A percentile compares a stretch with the other conserved stretches of the same genome.
Conservation (phyloP, 2,113 vertebrate genomes). For the pig (Sus scrofa) region DNA sequence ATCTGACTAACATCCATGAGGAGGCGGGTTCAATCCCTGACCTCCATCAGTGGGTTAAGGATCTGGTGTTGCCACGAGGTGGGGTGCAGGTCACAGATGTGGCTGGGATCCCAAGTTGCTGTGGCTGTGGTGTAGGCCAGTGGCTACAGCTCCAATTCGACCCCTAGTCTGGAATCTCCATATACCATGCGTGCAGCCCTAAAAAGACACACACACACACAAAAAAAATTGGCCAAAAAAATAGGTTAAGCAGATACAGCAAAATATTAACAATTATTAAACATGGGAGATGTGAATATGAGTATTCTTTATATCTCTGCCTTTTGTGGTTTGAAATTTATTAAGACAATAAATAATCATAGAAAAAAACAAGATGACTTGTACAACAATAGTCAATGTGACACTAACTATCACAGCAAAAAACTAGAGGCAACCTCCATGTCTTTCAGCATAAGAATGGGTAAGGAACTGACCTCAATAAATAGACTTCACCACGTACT, state of each 20-base stretch:
- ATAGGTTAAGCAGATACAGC: background rate
- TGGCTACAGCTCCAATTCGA: too few species aligned
- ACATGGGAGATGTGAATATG: background rate
- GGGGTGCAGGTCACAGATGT: too few species aligned
- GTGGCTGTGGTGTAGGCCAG: too few species aligned
- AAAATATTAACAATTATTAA: conserved; percentile 17
- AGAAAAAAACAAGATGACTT: background rate
- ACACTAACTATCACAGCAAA: background rate
- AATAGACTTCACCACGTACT: background rate
- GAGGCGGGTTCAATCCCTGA: too few species aligned
- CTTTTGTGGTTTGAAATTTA: background rate
- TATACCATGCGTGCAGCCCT: too few species aligned
- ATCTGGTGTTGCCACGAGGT: too few species aligned
- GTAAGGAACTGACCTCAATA: background rate
- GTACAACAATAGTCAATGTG: background rate
- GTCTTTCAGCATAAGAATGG: background rate
- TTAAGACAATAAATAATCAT: background rate
- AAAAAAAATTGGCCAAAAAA: background rate
- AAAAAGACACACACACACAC: too few species aligned
- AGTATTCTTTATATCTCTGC: background rate
- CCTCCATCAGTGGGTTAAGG: too few species aligned
- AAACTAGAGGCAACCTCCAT: background rate
- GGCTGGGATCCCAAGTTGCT: too few species aligned
- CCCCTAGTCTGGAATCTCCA: too few species aligned
- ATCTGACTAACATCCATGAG: too few species aligned